These are phyloP conservation scores for Dolichallabes microphthalmus DNA, from an alignment of 2,113 vertebrate genomes.

Conservation along the genomic window DNA sequence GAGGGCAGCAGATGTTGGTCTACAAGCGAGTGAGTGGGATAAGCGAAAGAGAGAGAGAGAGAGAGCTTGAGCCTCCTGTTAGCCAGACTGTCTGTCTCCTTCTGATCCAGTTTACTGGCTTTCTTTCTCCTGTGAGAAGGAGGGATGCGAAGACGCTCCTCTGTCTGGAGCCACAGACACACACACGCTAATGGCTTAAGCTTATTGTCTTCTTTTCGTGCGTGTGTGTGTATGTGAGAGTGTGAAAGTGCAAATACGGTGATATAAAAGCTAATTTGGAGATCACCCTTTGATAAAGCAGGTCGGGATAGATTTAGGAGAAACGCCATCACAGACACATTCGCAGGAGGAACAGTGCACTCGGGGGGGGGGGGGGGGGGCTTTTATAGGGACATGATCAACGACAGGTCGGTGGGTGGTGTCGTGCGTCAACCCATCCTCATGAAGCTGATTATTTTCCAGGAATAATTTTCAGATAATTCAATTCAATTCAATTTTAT, in stretches of 20 bases:
- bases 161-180: slow-evolving; percentile 33
- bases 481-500: too few relatives aligned
- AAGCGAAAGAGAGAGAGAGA: neutral
- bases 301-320: neutral
- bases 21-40: neutral
- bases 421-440: neutral
- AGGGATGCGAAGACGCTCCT: slow-evolving; percentile 18
- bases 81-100: slow-evolving; percentile 46
- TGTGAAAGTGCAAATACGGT: neutral
- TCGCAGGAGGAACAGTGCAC: neutral
- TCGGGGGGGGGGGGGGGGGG: too few relatives aligned
- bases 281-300: slow-evolving; percentile 3
- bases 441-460: neutral
- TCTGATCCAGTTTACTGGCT: slow-evolving; percentile 38
- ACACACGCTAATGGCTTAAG: slow-evolving; percentile 19
- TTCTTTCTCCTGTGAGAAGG: slow-evolving; percentile 22
- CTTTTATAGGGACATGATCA: neutral
- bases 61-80: slow-evolving; percentile 19
- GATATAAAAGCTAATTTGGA: slow-evolving; percentile 4
- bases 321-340: too few relatives aligned
- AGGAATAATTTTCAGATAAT: too few relatives aligned
- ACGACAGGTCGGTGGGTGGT: neutral
- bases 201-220: slow-evolving; percentile 13
- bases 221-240: slow-evolving; percentile 40
- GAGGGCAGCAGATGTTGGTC: slow-evolving; percentile 15